These are phyloP conservation scores for Melanogrammus aeglefinus DNA, from an alignment of 2,797 vertebrate genomes.

Conservation along the genomic window DNA sequence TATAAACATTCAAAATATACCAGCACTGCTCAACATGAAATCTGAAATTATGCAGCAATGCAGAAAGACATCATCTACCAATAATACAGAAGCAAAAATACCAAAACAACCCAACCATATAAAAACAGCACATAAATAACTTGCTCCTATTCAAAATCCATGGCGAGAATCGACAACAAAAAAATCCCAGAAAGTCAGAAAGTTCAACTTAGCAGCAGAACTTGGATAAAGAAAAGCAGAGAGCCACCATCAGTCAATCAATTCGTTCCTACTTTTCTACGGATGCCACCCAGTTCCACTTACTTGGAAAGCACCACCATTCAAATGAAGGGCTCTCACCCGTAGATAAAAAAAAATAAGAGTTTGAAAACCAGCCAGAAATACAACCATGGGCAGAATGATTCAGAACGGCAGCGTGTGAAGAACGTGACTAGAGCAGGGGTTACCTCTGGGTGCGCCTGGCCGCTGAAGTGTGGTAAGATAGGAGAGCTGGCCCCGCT, in stretches of 20 bases:
- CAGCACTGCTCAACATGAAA: too few species aligned
- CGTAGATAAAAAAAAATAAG: not conserved
- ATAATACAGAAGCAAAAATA: too few species aligned
- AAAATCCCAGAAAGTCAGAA: not conserved
- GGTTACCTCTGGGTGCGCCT: slow-evolving; percentile 54
- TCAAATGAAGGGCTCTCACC: not conserved
- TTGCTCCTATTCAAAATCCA: too few species aligned
- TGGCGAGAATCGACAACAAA: not conserved
- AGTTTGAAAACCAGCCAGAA: slow-evolving; percentile 18
- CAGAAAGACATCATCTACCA: too few species aligned
- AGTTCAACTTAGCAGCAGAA: not conserved
- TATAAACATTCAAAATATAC: too few species aligned
- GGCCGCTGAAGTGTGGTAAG: slow-evolving; percentile 22
- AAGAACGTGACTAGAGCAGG: slow-evolving; percentile 14
- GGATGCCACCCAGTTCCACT: not conserved
- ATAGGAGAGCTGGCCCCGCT: slow-evolving; percentile 45
- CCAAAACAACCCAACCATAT: too few species aligned
- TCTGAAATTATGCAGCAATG: too few species aligned
- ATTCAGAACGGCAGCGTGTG: slow-evolving; percentile 37
- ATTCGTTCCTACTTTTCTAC: not conserved
- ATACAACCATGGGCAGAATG: slow-evolving; percentile 47
- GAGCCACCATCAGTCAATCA: not conserved
- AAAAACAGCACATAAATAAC: too few species aligned
- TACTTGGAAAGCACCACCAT: too few species aligned
- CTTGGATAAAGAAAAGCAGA: not conserved